Evolutionary conservation across 64 coral and sea anemone species (phyloP), one percentile per base, ranked within the genome.

Genomic region (Pocillopora verrucosa): DNA sequence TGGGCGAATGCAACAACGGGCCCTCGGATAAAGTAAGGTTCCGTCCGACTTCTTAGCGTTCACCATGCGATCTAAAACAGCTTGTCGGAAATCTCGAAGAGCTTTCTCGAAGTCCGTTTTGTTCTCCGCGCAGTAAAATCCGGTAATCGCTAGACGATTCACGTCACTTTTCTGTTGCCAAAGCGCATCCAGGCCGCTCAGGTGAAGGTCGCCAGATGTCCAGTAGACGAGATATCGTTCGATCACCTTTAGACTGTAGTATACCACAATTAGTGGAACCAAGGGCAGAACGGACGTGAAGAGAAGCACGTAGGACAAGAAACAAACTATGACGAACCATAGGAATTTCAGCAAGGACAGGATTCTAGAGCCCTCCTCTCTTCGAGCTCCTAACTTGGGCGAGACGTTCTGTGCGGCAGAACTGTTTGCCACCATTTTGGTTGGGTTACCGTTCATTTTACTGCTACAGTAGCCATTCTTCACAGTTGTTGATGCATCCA

Each of bases 181-280:
- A 3, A 93, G 58, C 14, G 97, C 97, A 58, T 99, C 97, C 38
- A 91, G 80, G 13, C 91, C 97, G 24, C 36, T 88, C 59, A 99
- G 26, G 11, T 88, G 65, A 17, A 62, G 76, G 15, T 78, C 88
- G 25, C 77, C 83, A 0, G 65, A 65, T 17, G 72, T 88, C 0
- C 65, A 36, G 13, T 24, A 73, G 1, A 87, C 90, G 24, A 92
- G 13, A 35, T 74, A 12, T 58, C 58, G 79, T 74, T 99, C 97
- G 14, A 91, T 13, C 56, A 79, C 67, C 78, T 93, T 95, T 22
- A 99, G 69, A n/a, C 93, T 19, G 72, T 86, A 94, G 76, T 88
- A 89, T 9, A 78, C 45, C n/a, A 88, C n/a, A 16, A 90, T 26
- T 51, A 93, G 5, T 11, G 97, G 97, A 26, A 88, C 26, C 10